Evolutionary conservation across 1,140 invertebrate genomes (phyloP).

Genomic region (Copidosoma floridanum): DNA sequence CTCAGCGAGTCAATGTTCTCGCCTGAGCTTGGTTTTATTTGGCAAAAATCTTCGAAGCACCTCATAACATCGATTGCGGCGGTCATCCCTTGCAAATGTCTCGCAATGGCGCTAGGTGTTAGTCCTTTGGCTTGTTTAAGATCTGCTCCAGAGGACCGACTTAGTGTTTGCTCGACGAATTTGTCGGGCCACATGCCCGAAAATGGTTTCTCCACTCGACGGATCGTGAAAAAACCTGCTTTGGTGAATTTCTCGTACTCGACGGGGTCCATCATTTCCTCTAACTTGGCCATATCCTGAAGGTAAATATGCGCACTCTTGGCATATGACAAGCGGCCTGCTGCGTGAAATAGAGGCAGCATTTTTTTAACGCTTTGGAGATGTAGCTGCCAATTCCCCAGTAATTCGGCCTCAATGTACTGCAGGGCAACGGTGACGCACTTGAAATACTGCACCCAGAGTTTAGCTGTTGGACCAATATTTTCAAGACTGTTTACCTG

Average conservation of each 20-base stretch:
- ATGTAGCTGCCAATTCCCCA: constrained; percentile 25
- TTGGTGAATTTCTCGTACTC: constrained; percentile 39
- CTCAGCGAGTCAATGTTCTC: constrained; percentile 12
- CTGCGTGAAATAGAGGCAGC: constrained; percentile 30
- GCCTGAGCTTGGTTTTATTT: not conserved
- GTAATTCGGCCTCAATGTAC: constrained; percentile 25
- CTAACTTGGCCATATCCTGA: constrained; percentile 39
- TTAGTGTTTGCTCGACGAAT: constrained; percentile 40
- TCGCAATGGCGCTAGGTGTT: constrained; percentile 22
- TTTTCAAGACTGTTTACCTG: not conserved
- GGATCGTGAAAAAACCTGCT: constrained; percentile 38
- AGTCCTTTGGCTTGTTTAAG: constrained; percentile 39
- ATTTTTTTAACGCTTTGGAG: constrained; percentile 31
- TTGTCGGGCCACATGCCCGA: constrained; percentile 40
- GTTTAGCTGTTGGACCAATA: constrained; percentile 39
- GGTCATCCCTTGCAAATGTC: constrained; percentile 29
- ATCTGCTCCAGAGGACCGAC: constrained; percentile 38
- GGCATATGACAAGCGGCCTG: constrained; percentile 27
- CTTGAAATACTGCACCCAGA: constrained; percentile 24
- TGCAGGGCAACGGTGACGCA: constrained; percentile 13
- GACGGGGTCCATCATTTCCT: constrained; percentile 29
- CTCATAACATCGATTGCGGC: constrained; percentile 1
- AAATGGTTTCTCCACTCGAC: constrained; percentile 37
- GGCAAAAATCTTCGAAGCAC: constrained; percentile 28
- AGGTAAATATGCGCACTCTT: constrained; percentile 13